phyloP scores from a whole-genome alignment of 2,888 invertebrate species.

The Diplolepis rosae region DNA sequence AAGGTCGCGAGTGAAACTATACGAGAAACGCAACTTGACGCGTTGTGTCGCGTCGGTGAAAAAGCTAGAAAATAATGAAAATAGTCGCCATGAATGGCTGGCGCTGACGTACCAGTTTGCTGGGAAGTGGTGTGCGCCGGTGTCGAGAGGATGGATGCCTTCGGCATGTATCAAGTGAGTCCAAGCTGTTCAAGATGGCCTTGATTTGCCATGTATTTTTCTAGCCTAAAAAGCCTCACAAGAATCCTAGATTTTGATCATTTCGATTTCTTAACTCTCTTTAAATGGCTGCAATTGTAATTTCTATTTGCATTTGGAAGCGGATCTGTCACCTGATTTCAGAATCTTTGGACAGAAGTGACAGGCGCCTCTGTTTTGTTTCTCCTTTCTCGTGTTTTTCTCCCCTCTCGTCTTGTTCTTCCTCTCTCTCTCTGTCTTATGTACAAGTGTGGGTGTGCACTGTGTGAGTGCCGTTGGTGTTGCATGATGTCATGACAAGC shows the following conservation, averaged over 20 bases:
- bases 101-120: constrained; percentile 25
- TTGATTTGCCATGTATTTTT: constrained; percentile 32
- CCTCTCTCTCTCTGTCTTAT: neutral
- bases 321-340: constrained; percentile 23
- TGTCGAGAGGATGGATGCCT: constrained; percentile 67
- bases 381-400: constrained; percentile 1
- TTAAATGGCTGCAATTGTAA: constrained; percentile 42
- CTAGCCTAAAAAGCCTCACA: constrained; percentile 17
- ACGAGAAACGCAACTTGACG: neutral
- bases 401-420: neutral
- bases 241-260: neutral
- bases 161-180: constrained; percentile 73
- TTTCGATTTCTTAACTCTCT: neutral
- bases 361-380: constrained; percentile 16
- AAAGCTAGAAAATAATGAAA: constrained; percentile 26
- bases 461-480: constrained; percentile 32
- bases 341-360: neutral
- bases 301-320: constrained; percentile 17
- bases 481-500: constrained; percentile 65
- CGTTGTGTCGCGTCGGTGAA: constrained; percentile 5
- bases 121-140: constrained; percentile 35
- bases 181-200: constrained; percentile 32
- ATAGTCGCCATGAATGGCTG: constrained; percentile 35
- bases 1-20: constrained; percentile 10
- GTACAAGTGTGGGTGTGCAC: constrained; percentile 1